A percentile compares a stretch with the other conserved stretches of the same genome.
Conservation (phyloP, 1,140 invertebrate genomes). For the Drosophila cardini region DNA sequence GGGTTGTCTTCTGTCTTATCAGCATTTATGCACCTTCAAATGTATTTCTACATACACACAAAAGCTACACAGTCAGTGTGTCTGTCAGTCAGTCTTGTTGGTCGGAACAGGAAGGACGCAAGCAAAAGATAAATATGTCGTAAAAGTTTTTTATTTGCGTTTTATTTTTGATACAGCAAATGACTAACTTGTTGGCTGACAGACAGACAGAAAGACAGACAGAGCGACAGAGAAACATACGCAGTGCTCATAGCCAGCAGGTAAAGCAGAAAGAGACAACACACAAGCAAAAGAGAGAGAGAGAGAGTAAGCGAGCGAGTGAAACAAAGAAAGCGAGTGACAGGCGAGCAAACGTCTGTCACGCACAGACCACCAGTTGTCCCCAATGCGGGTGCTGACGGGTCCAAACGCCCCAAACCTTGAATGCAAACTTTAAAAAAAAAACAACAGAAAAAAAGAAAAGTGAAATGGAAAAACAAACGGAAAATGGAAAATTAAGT, state of each 20-base stretch:
- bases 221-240: constrained; percentile 26
- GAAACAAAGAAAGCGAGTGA: constrained; percentile 45
- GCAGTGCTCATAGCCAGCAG: constrained; percentile 36
- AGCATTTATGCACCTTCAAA: constrained; percentile 71
- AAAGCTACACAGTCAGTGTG: not conserved
- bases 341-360: constrained; percentile 67
- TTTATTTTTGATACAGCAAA: constrained; percentile 81
- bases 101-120: constrained; percentile 32
- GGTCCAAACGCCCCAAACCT: constrained; percentile 1
- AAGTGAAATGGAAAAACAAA: not conserved
- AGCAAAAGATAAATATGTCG: constrained; percentile 79
- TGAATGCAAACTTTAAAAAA: constrained; percentile 37
- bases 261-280: constrained; percentile 5
- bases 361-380: constrained; percentile 61
- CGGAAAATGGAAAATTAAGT: not conserved
- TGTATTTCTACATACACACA: constrained; percentile 29
- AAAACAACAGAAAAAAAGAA: not conserved
- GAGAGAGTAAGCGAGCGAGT: not conserved
- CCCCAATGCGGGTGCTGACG: constrained; percentile 41
- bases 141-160: constrained; percentile 82
- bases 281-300: not conserved
- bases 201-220: constrained; percentile 42
- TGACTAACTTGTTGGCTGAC: constrained; percentile 78
- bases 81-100: constrained; percentile 17
- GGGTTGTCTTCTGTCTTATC: constrained; percentile 45